Evolutionary conservation across 2,888 invertebrate genomes (phyloP), one percentile per base, ranked within the genome.

Genomic region (Spialia ferax): DNA sequence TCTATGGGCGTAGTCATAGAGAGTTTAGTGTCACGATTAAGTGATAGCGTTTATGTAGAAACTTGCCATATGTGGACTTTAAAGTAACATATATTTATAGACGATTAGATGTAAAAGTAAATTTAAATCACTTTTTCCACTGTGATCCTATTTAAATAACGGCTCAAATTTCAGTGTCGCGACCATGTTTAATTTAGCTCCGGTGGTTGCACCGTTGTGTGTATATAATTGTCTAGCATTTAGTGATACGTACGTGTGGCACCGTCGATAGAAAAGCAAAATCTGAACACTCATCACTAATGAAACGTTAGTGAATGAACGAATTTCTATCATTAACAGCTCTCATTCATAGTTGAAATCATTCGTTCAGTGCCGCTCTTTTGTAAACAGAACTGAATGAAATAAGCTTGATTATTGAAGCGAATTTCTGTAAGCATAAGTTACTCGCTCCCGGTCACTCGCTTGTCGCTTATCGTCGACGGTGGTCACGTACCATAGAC

Each of bases 81-180:
- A 82, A 78, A 81, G 82, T 77, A 80, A 83, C 79, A 79, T 80
- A 87, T 85, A 82, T 76, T 77, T 76, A 79, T 81, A 81, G 80
- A 79, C 69, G 73, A 66, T 77, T 81, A 80, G 80, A 75, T 74
- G 77, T 87, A 87, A 88, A 86, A 81, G 83, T 90, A 90, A 83
- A 82, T 84, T 86, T 87, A 89, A 89, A 91, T 90, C 90, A 93
- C 93, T 92, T 89, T 91, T 89, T 93, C 91, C 93, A 93, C 93
- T 93, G 93, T 93, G 93, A 93, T 93, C 93, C 93, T 93, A 91
- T 87, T 89, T 88, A 88, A 89, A 86, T 90, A 86, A 90, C 79
- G 86, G 93, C 93, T 93, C 93, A 92, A 92, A 83, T 81, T 86
- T 87, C 87, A 85, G 83, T 85, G 87, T 87, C 82, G 88, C 89